phyloP scores from a whole-genome alignment of 2,797 vertebrate species.

The Neosalanx taihuensis region DNA sequence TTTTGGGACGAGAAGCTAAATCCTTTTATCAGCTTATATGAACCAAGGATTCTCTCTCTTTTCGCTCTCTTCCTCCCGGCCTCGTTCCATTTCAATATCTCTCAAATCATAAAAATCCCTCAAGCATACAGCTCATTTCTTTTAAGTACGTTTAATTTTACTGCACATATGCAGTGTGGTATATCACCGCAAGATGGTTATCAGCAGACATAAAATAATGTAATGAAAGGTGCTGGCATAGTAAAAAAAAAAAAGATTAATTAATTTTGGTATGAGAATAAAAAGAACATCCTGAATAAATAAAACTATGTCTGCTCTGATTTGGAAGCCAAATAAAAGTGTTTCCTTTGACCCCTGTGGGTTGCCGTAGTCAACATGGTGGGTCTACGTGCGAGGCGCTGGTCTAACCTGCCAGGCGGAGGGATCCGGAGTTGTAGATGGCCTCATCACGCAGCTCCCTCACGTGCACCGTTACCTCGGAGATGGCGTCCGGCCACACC shows the following conservation, averaged over 20 bases:
- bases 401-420: slow-evolving; percentile 80
- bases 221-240: slow-evolving; percentile 57
- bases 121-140: slow-evolving; percentile 67
- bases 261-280: slow-evolving; percentile 48
- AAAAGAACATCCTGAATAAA: not conserved
- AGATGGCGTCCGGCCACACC: slow-evolving; percentile 85
- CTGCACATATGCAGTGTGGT: slow-evolving; percentile 46
- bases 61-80: slow-evolving; percentile 2
- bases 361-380: too few relatives aligned
- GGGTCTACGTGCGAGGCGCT: not conserved
- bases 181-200: slow-evolving; percentile 69
- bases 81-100: slow-evolving; percentile 67
- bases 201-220: slow-evolving; percentile 43
- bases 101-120: slow-evolving; percentile 73
- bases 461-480: slow-evolving; percentile 77
- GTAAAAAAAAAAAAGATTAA: slow-evolving; percentile 50
- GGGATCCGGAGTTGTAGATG: slow-evolving; percentile 80
- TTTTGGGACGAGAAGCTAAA: slow-evolving; percentile 58
- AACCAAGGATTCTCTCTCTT: slow-evolving; percentile 4
- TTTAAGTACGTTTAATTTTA: slow-evolving; percentile 65
- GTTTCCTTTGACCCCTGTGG: too few relatives aligned
- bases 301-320: too few relatives aligned
- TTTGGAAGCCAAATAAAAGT: too few relatives aligned
- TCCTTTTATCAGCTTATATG: slow-evolving; percentile 45
- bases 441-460: slow-evolving; percentile 81